Evolutionary conservation across 2,888 invertebrate species (phyloP).

Genomic region (Microctonus hyperodae): DNA sequence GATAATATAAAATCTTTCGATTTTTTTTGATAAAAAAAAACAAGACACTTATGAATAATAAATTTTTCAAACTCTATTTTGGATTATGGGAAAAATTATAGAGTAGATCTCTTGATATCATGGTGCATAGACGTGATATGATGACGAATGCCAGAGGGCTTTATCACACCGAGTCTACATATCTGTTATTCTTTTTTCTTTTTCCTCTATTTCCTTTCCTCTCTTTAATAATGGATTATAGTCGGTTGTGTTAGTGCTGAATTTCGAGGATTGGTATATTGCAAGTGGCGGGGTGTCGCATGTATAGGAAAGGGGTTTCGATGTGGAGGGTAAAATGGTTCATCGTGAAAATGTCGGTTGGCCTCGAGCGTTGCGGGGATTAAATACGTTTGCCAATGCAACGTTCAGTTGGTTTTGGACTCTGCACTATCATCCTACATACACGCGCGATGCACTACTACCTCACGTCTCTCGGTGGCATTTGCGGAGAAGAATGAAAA

Average conservation of each 20-base stretch:
- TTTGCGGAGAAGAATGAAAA: too few relatives aligned
- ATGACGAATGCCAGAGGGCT: conserved; percentile 44
- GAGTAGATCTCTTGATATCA: conserved; percentile 4
- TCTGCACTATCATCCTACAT: conserved; percentile 16
- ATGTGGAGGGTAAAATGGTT: conserved; percentile 39
- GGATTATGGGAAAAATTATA: too few relatives aligned
- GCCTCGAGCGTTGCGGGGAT: conserved; percentile 44
- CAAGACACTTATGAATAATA: too few relatives aligned
- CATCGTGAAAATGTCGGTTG: conserved; percentile 49
- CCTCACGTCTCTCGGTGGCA: too few relatives aligned
- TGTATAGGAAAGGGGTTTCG: conserved; percentile 16
- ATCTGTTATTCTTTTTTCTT: too few relatives aligned
- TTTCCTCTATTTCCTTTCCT: neutral
- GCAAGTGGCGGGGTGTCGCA: neutral
- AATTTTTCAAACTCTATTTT: too few relatives aligned
- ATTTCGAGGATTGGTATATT: conserved; percentile 36
- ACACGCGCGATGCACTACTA: neutral
- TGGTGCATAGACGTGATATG: conserved; percentile 43
- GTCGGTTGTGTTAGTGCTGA: conserved; percentile 32
- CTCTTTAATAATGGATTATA: conserved; percentile 39
- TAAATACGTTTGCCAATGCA: conserved; percentile 38
- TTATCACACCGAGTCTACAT: conserved; percentile 35
- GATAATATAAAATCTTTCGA: too few relatives aligned
- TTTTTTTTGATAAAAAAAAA: too few relatives aligned
- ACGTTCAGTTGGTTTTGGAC: conserved; percentile 25